Percentiles rank a stretch among this genome's conserved stretches.
These are phyloP conservation scores for Bombus haemorrhoidalis DNA, from an alignment of 1,140 invertebrate genomes.

Conservation along the genomic window DNA sequence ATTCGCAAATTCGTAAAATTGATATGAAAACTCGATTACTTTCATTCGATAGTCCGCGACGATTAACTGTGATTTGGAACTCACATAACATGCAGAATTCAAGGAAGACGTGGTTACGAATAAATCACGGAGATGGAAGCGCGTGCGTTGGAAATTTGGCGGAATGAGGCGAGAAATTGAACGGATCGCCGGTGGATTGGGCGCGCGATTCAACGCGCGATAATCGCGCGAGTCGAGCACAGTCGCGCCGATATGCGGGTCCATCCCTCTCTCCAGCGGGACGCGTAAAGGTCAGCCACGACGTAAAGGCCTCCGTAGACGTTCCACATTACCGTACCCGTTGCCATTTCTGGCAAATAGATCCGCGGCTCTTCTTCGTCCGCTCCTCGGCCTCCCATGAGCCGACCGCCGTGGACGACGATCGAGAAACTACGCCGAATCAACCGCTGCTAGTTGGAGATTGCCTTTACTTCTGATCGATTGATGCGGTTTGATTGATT, in stretches of 20 bases:
- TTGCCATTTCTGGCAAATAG: slow-evolving; percentile 68
- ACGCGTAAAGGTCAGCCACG: slow-evolving; percentile 65
- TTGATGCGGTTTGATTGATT: background rate
- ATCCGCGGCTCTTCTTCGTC: slow-evolving; percentile 48
- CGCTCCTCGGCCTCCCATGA: slow-evolving; percentile 9
- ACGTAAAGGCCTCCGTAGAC: slow-evolving; percentile 62
- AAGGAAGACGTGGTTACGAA: background rate
- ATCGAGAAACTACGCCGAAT: background rate
- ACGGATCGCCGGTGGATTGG: slow-evolving; percentile 1
- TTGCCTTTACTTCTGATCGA: background rate
- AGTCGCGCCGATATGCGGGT: slow-evolving; percentile 48
- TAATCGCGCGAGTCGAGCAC: slow-evolving; percentile 30
- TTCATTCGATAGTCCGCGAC: too few species aligned
- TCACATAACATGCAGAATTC: too few species aligned
- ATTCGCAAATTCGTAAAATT: too few species aligned
- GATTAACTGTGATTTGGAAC: too few species aligned
- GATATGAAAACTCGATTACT: too few species aligned
- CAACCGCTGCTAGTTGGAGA: background rate
- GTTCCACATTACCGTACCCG: slow-evolving; percentile 62
- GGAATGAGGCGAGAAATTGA: slow-evolving; percentile 25
- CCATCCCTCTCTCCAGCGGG: slow-evolving; percentile 43
- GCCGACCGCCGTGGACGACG: slow-evolving; percentile 6
- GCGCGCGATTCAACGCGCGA: slow-evolving; percentile 10
- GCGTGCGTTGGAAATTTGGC: slow-evolving; percentile 27
- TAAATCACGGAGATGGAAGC: slow-evolving; percentile 16